A percentile compares a stretch with the other conserved stretches of the same genome.
Conservation (phyloP, 2,797 vertebrate species). For the Cuniculus paca region DNA sequence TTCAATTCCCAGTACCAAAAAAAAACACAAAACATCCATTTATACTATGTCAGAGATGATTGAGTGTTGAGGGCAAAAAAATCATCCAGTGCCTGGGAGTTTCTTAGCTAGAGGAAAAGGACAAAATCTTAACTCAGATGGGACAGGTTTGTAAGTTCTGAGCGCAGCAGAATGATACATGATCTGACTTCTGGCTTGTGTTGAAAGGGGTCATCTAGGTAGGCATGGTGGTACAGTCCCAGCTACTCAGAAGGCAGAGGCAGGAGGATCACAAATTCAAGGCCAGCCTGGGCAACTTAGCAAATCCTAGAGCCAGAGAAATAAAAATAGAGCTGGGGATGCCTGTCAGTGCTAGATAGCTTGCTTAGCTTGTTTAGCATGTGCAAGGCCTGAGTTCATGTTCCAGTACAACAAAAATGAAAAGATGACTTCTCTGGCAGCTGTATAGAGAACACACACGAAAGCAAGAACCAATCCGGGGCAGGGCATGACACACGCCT, state of each 20-base stretch:
- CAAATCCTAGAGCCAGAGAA: not conserved
- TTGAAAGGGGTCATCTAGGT: not conserved
- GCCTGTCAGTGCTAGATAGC: not conserved
- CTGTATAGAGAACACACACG: not conserved
- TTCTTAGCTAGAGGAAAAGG: not conserved
- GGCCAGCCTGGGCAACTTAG: not conserved
- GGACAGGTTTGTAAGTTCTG: conserved; percentile 31
- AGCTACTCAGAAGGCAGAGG: not conserved
- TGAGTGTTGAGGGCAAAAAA: not conserved
- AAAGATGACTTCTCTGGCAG: not conserved
- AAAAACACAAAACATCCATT: not conserved
- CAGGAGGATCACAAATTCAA: not conserved
- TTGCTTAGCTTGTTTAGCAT: not conserved
- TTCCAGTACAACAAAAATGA: not conserved
- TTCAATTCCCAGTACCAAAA: too few relatives aligned
- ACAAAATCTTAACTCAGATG: not conserved
- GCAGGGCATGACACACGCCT: not conserved
- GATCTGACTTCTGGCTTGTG: not conserved
- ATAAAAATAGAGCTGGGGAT: not conserved
- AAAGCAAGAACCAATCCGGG: not conserved
- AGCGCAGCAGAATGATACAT: not conserved
- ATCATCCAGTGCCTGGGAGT: not conserved
- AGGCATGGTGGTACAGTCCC: not conserved
- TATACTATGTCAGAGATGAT: not conserved
- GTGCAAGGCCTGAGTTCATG: not conserved